A percentile compares a stretch with the other conserved stretches of the same genome.
phyloP scores from a whole-genome alignment of 2,888 invertebrate genomes.

The Listrodromus nycthemerus region DNA sequence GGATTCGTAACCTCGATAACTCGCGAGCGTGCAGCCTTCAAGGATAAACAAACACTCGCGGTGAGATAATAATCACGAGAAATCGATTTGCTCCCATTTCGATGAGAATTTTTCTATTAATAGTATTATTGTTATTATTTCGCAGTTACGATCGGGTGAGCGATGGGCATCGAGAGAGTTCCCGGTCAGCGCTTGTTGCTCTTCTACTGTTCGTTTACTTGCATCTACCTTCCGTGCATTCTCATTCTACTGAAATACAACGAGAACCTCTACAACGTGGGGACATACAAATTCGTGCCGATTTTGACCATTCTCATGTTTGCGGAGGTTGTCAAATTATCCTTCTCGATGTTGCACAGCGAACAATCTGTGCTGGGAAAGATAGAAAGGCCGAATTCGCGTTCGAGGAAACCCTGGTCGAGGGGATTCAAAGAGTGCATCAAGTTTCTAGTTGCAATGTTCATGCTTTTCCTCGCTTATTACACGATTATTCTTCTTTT shows the following conservation, averaged over 20 bases:
- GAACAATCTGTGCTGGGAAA: slow-evolving; percentile 73
- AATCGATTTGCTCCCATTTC: background rate
- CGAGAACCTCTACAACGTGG: slow-evolving; percentile 87
- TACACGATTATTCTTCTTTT: slow-evolving; percentile 88
- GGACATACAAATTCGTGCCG: slow-evolving; percentile 85
- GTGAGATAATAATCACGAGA: background rate
- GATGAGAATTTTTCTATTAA: background rate
- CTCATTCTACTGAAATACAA: slow-evolving; percentile 86
- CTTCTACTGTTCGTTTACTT: slow-evolving; percentile 87
- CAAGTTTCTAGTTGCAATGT: slow-evolving; percentile 85
- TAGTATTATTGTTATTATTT: background rate
- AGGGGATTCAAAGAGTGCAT: slow-evolving; percentile 85
- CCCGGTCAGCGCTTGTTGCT: slow-evolving; percentile 77
- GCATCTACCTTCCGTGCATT: slow-evolving; percentile 87
- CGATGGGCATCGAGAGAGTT: slow-evolving; percentile 70
- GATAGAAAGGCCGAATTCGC: slow-evolving; percentile 79
- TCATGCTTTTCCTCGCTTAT: slow-evolving; percentile 85
- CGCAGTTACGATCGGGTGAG: background rate
- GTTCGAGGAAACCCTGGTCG: slow-evolving; percentile 84
- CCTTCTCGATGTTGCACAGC: slow-evolving; percentile 77
- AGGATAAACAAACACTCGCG: background rate
- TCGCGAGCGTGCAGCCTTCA: background rate
- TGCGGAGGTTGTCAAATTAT: slow-evolving; percentile 86
- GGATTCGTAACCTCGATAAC: background rate
- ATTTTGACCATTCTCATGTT: slow-evolving; percentile 82